Percentiles rank a stretch among this genome's conserved stretches.
phyloP scores from a whole-genome alignment of 2,113 vertebrate species.

The Brachyhypopomus occidentalis region DNA sequence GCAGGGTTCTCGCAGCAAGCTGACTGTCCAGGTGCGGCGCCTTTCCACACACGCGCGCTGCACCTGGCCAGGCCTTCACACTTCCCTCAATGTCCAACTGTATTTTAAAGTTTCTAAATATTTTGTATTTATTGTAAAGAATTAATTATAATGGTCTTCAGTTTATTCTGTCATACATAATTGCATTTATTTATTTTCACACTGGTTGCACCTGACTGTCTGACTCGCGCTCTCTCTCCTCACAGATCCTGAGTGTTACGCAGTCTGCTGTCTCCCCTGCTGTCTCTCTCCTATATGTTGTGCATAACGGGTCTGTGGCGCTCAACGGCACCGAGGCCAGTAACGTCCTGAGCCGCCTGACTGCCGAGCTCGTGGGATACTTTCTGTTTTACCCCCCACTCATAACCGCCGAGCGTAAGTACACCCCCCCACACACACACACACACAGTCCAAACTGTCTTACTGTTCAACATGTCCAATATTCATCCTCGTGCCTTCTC shows the following conservation, averaged over 20 bases:
- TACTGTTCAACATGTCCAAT: background rate
- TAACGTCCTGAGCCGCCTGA: slow-evolving; percentile 91
- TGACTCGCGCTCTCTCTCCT: slow-evolving; percentile 55
- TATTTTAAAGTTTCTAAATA: background rate
- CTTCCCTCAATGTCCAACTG: background rate
- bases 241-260: slow-evolving; percentile 88
- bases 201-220: too few relatives aligned
- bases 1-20: slow-evolving; percentile 79
- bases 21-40: slow-evolving; percentile 85
- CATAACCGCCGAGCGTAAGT: slow-evolving; percentile 95
- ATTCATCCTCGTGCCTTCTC: background rate
- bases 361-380: slow-evolving; percentile 96
- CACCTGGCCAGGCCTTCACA: background rate
- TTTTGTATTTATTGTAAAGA: background rate
- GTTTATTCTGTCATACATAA: background rate
- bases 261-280: slow-evolving; percentile 79
- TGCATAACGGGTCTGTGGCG: slow-evolving; percentile 84
- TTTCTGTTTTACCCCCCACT: slow-evolving; percentile 96
- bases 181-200: background rate
- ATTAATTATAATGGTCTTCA: background rate
- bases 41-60: background rate
- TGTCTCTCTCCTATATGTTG: slow-evolving; percentile 90
- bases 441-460: background rate
- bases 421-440: slow-evolving; percentile 5
- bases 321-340: slow-evolving; percentile 91